Conservation (phyloP, 2,797 vertebrate genomes). For the Pipistrellus pipistrellus region DNA sequence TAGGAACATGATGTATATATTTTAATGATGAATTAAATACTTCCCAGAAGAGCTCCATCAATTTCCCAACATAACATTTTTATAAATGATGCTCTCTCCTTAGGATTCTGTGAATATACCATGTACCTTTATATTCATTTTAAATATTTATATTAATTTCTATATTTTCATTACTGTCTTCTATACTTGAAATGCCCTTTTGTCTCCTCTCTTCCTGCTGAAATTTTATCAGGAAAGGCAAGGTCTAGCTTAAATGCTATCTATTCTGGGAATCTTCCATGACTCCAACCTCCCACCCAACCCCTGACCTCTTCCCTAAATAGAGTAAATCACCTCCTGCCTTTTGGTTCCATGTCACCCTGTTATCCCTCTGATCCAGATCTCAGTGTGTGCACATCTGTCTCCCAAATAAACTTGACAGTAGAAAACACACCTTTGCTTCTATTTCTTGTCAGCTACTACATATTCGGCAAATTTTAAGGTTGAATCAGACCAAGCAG, state of each 20-base stretch:
- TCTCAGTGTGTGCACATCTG: not conserved
- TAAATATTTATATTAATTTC: not conserved
- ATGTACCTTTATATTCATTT: not conserved
- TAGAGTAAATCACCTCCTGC: not conserved
- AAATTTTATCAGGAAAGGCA: slow-evolving; percentile 42
- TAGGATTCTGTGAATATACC: not conserved
- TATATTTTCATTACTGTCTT: not conserved
- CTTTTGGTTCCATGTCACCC: not conserved
- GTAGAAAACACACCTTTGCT: not conserved
- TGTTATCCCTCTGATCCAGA: not conserved
- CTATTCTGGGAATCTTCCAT: not conserved
- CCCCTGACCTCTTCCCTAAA: not conserved
- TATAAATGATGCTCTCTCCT: not conserved
- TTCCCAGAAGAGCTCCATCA: slow-evolving; percentile 32
- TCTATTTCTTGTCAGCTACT: slow-evolving; percentile 2
- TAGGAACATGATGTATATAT: not conserved
- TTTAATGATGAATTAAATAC: not conserved
- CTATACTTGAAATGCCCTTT: slow-evolving; percentile 55
- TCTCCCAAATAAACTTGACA: not conserved
- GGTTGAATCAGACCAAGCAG: not conserved
- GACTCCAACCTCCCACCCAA: not conserved
- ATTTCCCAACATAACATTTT: not conserved
- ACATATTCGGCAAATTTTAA: not conserved
- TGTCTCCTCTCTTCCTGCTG: not conserved
- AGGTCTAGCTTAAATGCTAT: not conserved